Evolutionary conservation across 2,797 vertebrate genomes (phyloP), one percentile per base, ranked within the genome.

Genomic region (Lepus townsendii): DNA sequence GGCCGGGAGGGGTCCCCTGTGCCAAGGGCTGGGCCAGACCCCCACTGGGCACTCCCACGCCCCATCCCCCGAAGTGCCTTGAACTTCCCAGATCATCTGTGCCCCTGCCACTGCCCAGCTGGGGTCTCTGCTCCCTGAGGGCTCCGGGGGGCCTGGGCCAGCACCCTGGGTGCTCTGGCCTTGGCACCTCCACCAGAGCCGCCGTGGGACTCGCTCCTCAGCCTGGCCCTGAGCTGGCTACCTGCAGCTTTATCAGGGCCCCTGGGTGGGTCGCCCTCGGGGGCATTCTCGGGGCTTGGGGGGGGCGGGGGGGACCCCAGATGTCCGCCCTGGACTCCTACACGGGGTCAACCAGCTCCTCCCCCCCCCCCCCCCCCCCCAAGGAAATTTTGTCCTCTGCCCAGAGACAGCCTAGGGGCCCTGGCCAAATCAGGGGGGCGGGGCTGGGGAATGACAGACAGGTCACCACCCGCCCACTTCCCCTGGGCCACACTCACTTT

Each of bases 401-500:
- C 79, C 47, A 72, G 17, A 71, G 85, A 66, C 32, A 62, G 69
- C 52, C 35, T 24, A 13, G 42, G 52, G 30, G 27, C 35, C 24
- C 50, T 69, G 62, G 10, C 32, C 57, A 42, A 24, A 50, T 47
- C 38, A 50, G 30, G 16, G 72, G 42, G 32, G 35, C 11, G 52
- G 62, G 84, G 7, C 83, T 78, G 35, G 50, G 38, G 11, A n/a
- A 3, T 22, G 68, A n/a, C 12, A 2, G 71, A 32, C 42, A 62
- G n/a, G 38, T 79, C 79, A 4, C 5, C 26, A 65, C 76, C 79
- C 30, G 9, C 13, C 42, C 42, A n/a, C 65, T 20, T 20, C 54
- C 19, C 54, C 68, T 10, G 35, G 60, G 80, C 35, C 86, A 4
- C 32, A 1, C 38, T 96, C 95, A 98, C 98, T 98, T 98, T 98